These are phyloP conservation scores for Melanotaenia duboulayi DNA, from an alignment of 2,113 vertebrate genomes.

Conservation along the genomic window DNA sequence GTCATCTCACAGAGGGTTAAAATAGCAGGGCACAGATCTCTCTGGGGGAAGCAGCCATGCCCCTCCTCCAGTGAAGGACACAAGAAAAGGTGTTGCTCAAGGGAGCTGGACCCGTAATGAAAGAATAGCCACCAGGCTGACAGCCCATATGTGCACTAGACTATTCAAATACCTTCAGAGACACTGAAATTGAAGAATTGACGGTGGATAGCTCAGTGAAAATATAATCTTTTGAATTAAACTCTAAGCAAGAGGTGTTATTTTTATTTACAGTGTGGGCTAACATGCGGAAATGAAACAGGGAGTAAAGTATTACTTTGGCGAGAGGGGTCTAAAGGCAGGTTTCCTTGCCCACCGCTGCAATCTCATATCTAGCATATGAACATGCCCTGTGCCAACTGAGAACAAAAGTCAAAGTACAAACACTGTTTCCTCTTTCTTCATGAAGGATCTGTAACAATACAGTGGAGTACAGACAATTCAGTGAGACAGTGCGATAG, in stretches of 20 bases:
- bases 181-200: constrained; percentile 38
- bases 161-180: constrained; percentile 78
- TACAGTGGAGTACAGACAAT: constrained; percentile 52
- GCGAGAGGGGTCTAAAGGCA: constrained; percentile 37
- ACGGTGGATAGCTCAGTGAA: constrained; percentile 58
- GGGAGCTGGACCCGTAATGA: constrained; percentile 78
- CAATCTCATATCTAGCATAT: constrained; percentile 61
- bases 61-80: constrained; percentile 82
- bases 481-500: constrained; percentile 54
- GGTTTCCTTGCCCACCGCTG: constrained; percentile 36
- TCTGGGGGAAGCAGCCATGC: constrained; percentile 69
- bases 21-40: constrained; percentile 79
- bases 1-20: constrained; percentile 85
- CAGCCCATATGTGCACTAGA: constrained; percentile 66
- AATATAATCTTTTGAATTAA: constrained; percentile 74
- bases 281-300: constrained; percentile 64
- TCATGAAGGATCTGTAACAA: constrained; percentile 48
- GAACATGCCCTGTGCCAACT: constrained; percentile 60
- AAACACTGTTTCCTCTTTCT: constrained; percentile 33
- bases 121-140: constrained; percentile 74
- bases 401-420: constrained; percentile 70
- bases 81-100: constrained; percentile 83
- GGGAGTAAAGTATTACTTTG: constrained; percentile 54
- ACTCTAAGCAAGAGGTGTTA: constrained; percentile 63
- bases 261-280: constrained; percentile 76